A percentile compares a stretch with the other conserved stretches of the same genome.
Evolutionary conservation across 2,888 invertebrate species (phyloP).

Genomic region (Polymixis flavicincta): DNA sequence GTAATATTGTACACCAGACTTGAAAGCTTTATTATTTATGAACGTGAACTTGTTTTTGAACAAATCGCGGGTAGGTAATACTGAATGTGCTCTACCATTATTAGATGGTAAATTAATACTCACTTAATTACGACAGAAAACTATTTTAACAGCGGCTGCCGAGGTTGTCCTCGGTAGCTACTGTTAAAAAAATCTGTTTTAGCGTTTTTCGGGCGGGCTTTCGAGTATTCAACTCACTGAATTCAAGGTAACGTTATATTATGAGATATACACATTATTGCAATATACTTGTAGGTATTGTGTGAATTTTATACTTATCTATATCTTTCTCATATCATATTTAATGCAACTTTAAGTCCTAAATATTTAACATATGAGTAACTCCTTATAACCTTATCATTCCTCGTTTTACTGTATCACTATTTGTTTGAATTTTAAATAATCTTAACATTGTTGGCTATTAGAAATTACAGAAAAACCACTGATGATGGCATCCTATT

Average conservation of each 20-base stretch:
- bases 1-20: constrained; percentile 70
- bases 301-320: neutral
- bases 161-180: no score
- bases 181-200: no score
- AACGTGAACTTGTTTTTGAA: constrained; percentile 40
- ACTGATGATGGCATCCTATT: neutral
- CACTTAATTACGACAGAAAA: neutral
- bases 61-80: neutral
- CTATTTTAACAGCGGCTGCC: neutral
- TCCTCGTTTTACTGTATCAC: neutral
- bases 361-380: neutral
- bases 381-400: neutral
- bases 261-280: neutral
- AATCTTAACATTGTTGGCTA: neutral
- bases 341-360: neutral
- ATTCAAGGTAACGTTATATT: neutral
- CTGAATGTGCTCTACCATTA: neutral
- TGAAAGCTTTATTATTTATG: constrained; percentile 81
- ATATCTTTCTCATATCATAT: constrained; percentile 20
- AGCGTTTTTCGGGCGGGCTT: no score
- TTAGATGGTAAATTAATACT: neutral
- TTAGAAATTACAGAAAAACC: no score
- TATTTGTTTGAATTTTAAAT: neutral
- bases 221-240: neutral
- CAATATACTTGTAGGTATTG: neutral